phyloP scores from a whole-genome alignment of 1,140 invertebrate species.

The Ylistrum balloti region DNA sequence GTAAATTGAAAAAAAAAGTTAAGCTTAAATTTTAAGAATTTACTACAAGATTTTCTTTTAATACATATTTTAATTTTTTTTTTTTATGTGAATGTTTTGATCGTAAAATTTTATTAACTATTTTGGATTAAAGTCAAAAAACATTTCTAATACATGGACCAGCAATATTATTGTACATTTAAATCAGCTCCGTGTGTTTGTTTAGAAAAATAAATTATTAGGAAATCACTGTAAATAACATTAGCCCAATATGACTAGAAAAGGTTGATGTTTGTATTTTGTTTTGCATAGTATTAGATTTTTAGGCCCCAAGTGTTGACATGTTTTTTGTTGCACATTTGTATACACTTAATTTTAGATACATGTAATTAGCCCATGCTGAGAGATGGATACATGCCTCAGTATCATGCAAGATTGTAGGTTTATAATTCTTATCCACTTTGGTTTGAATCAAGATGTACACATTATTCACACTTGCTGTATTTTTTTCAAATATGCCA shows the following conservation, averaged over 20 bases:
- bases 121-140: too few species aligned
- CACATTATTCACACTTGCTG: background rate
- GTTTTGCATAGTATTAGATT: constrained; percentile 3
- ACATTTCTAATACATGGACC: too few species aligned
- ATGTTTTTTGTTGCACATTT: background rate
- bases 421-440: background rate
- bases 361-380: background rate
- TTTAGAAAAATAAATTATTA: background rate
- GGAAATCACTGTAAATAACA: background rate
- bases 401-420: background rate
- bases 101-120: too few species aligned
- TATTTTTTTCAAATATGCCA: background rate
- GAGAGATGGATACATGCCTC: background rate
- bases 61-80: too few species aligned
- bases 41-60: too few species aligned
- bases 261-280: background rate
- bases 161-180: too few species aligned
- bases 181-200: too few species aligned
- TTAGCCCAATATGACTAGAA: background rate
- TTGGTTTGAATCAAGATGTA: background rate
- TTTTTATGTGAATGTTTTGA: too few species aligned
- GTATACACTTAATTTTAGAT: background rate
- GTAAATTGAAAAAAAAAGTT: background rate
- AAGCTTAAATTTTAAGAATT: background rate
- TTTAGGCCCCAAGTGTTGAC: background rate